Base-by-base conservation (phyloP, 2,888 invertebrate genomes). In the Thumatha senex region DNA sequence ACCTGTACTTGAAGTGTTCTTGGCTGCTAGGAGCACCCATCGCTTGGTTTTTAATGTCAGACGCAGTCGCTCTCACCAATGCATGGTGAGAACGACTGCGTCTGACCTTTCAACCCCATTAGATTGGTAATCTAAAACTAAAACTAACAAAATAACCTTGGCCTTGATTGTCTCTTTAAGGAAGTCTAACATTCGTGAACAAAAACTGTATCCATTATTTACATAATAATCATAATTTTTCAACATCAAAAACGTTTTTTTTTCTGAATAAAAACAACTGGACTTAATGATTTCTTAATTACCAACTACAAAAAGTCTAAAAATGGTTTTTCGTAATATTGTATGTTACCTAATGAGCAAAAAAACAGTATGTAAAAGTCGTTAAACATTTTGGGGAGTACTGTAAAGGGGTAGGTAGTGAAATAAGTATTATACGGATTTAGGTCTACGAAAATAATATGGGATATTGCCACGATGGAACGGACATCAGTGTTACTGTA, bases 211-310 rank as follows among this genome's bases (percentile, higher is more conserved):
- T 24, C 18, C 5, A 10, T 42, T 38, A 36, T 46, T 46, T 33
- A 41, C 35, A 12, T 47, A 14, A 12, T 40, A 14, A 12, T 40
- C n/a, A 38, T 39, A 5, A 40, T 39, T 46, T 30, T 35, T 36
- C 30, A 41, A 36, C 46, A 38, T 42, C 34, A 39, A 45, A 7
- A 13, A n/a, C 12, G 34, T 33, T 40, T 33, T 39, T 30, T 31
- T 30, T 9, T 12, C 10, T 15, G 15, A 42, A 33, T 9, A 33
- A 18, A 18, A 31, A n/a, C 15, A 7, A 46, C 38, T 35, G 13
- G 18, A n/a, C 34, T 12, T 46, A 34, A 34, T 41, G 41, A 36
- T 5, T 34, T n/a, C 15, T 33, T 43, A 44, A 46, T 46, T 40
- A 31, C 36, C 14, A 36, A 5, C n/a, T 15, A 30, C 15, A 42